Evolutionary conservation across 2,888 invertebrate species (phyloP).

Genomic region (Archips xylosteana): DNA sequence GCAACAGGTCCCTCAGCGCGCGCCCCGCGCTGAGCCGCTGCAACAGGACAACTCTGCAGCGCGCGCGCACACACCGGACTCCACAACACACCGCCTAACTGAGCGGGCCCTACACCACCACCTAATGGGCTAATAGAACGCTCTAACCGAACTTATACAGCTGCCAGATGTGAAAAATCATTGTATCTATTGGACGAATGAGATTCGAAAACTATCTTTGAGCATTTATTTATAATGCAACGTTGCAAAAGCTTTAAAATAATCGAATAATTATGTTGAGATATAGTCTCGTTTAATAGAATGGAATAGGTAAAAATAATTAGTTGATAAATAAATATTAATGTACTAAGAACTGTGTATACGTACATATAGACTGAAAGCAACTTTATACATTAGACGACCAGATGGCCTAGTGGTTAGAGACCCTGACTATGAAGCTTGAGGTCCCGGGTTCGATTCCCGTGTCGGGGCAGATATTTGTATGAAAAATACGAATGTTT

Average conservation of each 20-base stretch:
- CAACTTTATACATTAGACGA: too few species aligned
- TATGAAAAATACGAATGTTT: too few species aligned
- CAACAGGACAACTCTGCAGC: slow-evolving; percentile 60
- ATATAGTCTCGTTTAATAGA: not conserved
- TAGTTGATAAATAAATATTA: too few species aligned
- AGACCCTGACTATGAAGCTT: too few species aligned
- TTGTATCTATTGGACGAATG: too few species aligned
- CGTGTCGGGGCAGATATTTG: too few species aligned
- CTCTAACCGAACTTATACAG: not conserved
- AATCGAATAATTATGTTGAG: not conserved
- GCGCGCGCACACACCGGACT: not conserved
- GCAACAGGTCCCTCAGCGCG: slow-evolving; percentile 72
- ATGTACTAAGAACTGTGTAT: too few species aligned
- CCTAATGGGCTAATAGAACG: not conserved
- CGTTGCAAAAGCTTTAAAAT: not conserved
- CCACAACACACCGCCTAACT: not conserved
- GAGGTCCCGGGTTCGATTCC: too few species aligned
- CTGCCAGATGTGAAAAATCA: not conserved
- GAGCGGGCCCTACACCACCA: not conserved
- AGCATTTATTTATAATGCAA: not conserved
- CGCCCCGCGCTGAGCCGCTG: slow-evolving; percentile 72
- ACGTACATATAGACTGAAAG: too few species aligned
- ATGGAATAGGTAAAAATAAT: not conserved
- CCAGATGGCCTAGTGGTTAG: too few species aligned
- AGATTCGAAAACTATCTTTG: too few species aligned